Evolutionary conservation across 2,113 vertebrate species (phyloP), one percentile per base, ranked within the genome.

Genomic region (Columba livia): DNA sequence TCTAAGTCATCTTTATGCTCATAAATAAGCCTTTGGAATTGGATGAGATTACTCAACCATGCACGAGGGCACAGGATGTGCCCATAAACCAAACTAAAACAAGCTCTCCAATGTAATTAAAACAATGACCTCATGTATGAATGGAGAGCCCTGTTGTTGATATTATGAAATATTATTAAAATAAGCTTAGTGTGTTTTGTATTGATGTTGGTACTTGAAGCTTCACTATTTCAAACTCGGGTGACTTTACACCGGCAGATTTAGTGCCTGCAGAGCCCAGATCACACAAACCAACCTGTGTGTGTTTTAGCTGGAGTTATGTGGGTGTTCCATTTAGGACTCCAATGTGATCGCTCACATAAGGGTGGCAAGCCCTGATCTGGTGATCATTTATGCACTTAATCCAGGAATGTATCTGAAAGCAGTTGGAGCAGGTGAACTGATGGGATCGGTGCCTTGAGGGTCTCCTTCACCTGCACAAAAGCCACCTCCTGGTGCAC

Each of bases 401-500:
- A 14, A 10, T 40, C 32, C 32, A 15, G 1, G 4, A 18, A 25
- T 36, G 34, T 42, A 14, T 36, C n/a, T 40, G 9, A 3, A 70
- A 88, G 44, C 25, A 44, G 10, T 7, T 5, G 9, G 21, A 71
- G 74, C 36, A 24, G 34, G 32, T 51, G 50, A 79, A 47, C 3
- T 0, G 5, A 15, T 0, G 2, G 26, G 34, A 54, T 72, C 20
- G 1, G 24, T n/a, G 26, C 29, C 60, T 79, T 11, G 10, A 32
- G 36, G 25, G 15, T 58, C 54, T 82, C 48, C 57, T 50, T 29
- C 28, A 11, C 4, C 17, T 11, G 5, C 26, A 50, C 29, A 20
- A 31, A 54, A 28, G 13, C 47, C 57, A 81, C 0, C 34, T 51
- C 0, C 0, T 15, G 19, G 4, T 25, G 32, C 4, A 0, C 47